Base-by-base conservation (phyloP, 2,113 vertebrate species). In the Chamaea fasciata region DNA sequence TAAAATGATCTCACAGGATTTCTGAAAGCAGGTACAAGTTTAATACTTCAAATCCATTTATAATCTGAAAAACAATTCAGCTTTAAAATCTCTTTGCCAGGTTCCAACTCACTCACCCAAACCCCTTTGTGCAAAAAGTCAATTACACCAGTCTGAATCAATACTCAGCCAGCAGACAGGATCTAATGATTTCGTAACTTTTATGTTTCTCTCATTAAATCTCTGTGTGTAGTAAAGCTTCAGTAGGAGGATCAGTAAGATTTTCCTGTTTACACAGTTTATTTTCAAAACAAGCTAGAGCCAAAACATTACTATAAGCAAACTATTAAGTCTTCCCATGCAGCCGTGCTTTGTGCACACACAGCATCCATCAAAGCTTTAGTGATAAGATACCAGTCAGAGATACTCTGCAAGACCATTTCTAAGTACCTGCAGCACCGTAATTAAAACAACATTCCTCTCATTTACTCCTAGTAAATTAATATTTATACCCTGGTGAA, bases 241-340 rank as follows among this genome's bases (percentile, higher is more conserved):
- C 76, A 60, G 89, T 68, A 89, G 85, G 88, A 95, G 65, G 87
- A 97, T 95, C 87, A 91, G 77, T 82, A 31, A 39, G 33, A 79
- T 75, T 89, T 65, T 59, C 55, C n/a, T 57, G 82, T 91, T 94
- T 57, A 94, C 65, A 53, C 0, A 46, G 44, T 33, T 94, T 79
- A 62, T 74, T 94, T 95, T 63, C 89, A 94, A 82, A 87, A 71
- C 91, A 87, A 83, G 30, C 50, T 33, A 42, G 91, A 77, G 50
- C 49, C 69, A 21, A 60, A 15, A 35, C 41, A 39, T 65, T 33
- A 65, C 41, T 65, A 65, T 2, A 16, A 42, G 31, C n/a, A 41
- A 47, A 46, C 46, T 6, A 57, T 49, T 16, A 89, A 64, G 57
- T 11, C 31, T 67, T 70, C 10, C 56, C 83, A 87, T 60, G 82